Evolutionary conservation across 2,113 vertebrate species (phyloP).

Genomic region (Centrocercus urophasianus): DNA sequence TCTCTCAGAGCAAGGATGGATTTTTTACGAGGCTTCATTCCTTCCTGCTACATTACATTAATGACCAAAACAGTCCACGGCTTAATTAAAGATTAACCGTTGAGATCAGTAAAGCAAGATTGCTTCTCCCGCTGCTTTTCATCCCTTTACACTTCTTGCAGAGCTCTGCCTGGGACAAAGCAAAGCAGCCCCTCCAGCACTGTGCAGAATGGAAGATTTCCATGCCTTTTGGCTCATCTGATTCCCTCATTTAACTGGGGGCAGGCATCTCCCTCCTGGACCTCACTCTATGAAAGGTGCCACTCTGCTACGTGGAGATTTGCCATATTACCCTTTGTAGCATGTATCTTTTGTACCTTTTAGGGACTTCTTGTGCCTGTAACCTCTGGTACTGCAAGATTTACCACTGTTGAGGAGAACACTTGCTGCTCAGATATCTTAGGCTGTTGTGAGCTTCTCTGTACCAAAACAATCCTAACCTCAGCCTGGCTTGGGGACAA

Average conservation of each 20-base stretch:
- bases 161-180: background rate
- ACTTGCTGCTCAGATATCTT: background rate
- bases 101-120: conserved; percentile 32
- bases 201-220: background rate
- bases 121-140: background rate
- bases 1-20: background rate
- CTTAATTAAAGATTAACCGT: conserved; percentile 61
- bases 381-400: background rate
- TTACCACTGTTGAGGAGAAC: background rate
- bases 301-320: background rate
- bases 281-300: background rate
- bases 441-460: background rate
- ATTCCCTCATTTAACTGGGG: background rate
- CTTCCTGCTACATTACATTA: conserved; percentile 17
- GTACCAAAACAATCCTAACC: background rate
- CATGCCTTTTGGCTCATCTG: background rate
- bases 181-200: background rate
- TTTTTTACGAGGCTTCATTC: conserved; percentile 28
- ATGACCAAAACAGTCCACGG: conserved; percentile 21
- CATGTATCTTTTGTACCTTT: background rate
- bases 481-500: background rate
- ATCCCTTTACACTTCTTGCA: background rate
- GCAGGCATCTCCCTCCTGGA: background rate
- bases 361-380: background rate
- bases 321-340: background rate